Evolutionary conservation across 2,113 vertebrate genomes (phyloP), one percentile per base, ranked within the genome.

Genomic region (Thoracochromis brauschi): DNA sequence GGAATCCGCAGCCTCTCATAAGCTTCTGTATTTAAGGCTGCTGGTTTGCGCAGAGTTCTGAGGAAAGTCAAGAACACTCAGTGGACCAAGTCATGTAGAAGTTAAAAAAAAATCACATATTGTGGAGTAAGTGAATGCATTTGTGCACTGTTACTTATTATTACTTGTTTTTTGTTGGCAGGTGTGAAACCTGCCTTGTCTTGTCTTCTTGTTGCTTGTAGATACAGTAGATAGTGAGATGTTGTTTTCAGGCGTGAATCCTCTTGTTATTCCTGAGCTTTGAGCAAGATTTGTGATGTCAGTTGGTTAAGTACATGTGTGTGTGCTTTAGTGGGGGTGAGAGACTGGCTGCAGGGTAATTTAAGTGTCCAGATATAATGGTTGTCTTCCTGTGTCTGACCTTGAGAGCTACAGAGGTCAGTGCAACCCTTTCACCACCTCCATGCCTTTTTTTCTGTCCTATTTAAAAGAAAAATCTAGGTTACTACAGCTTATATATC

Each of bases 211-310:
- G 7, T 38, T 13, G 33, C 33, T 38, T 38, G 7, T 38, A 21
- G 33, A 68, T 38, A 68, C 33, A 21, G 11, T 40, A 80, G 54
- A 40, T 82, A 73, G 85, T 83, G 82, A 84, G 80, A 86, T 87
- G 16, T 85, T 86, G 86, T 94, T 88, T 90, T 54, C 35, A 83
- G 29, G 57, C 35, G 47, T 16, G 71, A 86, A 89, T 60, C 85
- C 35, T 31, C 73, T 83, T 4, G 42, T 42, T 88, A 45, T 63
- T 47, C 58, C 58, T 1, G 4, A 63, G 73, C 83, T 93, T 86
- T 82, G 88, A 92, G 88, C 11, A 5, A 78, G 84, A 91, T 92
- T 78, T 91, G 85, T 65, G 65, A 84, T 93, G 93, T 93, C 92
- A 93, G 92, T 86, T 92, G 92, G 84, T 54, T 71, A 83, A 89